A percentile compares a stretch with the other conserved stretches of the same genome.
phyloP scores from a whole-genome alignment of 2,797 vertebrate species.

The Girardinus metallicus region DNA sequence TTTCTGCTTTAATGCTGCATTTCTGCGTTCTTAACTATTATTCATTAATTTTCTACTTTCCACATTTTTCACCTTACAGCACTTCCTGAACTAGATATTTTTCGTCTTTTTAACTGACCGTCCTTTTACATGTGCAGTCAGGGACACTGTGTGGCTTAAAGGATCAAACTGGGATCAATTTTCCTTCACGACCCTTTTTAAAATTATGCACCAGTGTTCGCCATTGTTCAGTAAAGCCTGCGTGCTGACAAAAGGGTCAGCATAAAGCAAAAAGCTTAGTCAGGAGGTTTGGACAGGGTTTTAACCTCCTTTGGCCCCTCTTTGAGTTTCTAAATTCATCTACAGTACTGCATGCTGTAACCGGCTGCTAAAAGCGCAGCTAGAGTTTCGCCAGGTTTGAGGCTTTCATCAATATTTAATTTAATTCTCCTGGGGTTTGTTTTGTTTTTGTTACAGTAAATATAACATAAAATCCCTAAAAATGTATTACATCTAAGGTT shows the following conservation, averaged over 20 bases:
- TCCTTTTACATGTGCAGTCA: neutral
- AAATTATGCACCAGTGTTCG: neutral
- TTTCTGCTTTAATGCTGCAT: neutral
- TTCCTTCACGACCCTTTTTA: neutral
- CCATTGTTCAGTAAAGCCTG: neutral
- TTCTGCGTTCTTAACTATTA: neutral
- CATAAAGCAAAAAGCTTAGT: neutral
- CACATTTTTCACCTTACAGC: neutral
- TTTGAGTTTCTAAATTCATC: neutral
- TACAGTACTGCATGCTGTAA: neutral
- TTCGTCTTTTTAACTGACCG: neutral
- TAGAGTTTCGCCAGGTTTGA: neutral
- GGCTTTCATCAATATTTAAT: neutral
- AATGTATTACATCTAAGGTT: neutral
- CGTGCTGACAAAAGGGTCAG: neutral
- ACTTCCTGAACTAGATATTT: neutral
- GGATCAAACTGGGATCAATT: neutral
- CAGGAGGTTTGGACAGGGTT: constrained; percentile 4
- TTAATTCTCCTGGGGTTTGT: neutral
- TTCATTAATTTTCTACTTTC: neutral
- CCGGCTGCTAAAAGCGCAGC: neutral
- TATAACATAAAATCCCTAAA: neutral
- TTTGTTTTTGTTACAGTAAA: neutral
- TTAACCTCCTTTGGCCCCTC: neutral
- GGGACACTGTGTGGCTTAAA: neutral